Base-by-base conservation (phyloP, 2,888 invertebrate species). In the Lasioglossum lativentre region DNA sequence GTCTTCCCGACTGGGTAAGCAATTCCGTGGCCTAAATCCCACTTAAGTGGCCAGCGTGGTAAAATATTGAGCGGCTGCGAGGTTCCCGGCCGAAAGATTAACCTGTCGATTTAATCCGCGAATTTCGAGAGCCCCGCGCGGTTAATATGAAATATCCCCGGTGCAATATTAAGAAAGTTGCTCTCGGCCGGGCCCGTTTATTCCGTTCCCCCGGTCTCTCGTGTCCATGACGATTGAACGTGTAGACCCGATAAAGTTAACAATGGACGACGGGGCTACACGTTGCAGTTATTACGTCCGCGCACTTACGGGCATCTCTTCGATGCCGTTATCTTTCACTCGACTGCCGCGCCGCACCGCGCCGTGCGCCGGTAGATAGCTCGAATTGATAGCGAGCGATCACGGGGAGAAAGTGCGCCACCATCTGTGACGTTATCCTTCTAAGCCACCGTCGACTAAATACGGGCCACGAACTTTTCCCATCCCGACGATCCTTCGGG, bases 381-480 rank as follows among this genome's bases (percentile, higher is more conserved):
- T 73, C 30, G 75, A 75, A 87, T 89, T 86, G 85, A 89, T 86
- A 86, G 40, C 66, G 8, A 76, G 78, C 30, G 73, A 83, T 83
- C 85, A 73, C 68, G 80, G 80, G 16, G 80, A 78, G 83, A 86
- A 88, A 89, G 86, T 89, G 83, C 86, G 83, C 77, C 85, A 80
- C 77, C 82, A 86, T 85, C 85, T 88, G 91, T 83, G 88, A 81
- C 85, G 78, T 88, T 88, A 87, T 88, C 79, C 86, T 77, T 82
- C 73, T 85, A 87, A 90, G 89, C 87, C 83, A 89, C 83, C 75
- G 76, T 72, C 63, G 81, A 74, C 87, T 90, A 91, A 92, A 92
- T 90, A 90, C 86, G 82, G 19, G 83, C 85, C 82, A 70, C 82
- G 85, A 94, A 94, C 92, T 93, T 94, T 93, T 90, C 91, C 92